These are phyloP conservation scores for Eudemis profundana DNA, from an alignment of 2,888 invertebrate species.

Conservation along the genomic window DNA sequence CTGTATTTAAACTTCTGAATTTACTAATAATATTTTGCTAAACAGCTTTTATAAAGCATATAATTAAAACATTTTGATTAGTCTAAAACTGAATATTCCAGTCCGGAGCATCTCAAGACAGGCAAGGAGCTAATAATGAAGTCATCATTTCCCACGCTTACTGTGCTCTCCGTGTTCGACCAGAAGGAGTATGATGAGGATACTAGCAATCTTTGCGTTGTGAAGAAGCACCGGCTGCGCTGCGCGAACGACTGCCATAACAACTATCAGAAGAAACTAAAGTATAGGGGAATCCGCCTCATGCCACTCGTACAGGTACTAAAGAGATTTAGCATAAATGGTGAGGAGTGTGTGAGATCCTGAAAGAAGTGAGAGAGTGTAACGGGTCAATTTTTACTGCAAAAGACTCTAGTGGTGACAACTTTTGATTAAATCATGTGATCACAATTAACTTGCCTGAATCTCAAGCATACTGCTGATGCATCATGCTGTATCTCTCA, in stretches of 20 bases:
- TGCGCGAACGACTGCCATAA: slow-evolving; percentile 54
- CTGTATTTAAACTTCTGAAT: too few species aligned
- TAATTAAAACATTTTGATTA: too few species aligned
- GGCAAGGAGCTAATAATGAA: slow-evolving; percentile 64
- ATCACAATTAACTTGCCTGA: too few species aligned
- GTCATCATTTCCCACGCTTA: slow-evolving; percentile 53
- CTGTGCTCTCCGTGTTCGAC: slow-evolving; percentile 45
- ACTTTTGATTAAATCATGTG: too few species aligned
- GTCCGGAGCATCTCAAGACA: slow-evolving; percentile 63
- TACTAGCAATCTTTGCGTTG: slow-evolving; percentile 54
- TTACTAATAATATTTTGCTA: too few species aligned
- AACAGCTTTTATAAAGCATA: too few species aligned
- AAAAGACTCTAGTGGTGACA: too few species aligned
- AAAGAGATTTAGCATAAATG: too few species aligned
- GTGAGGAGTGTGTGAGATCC: too few species aligned
- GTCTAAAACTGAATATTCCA: slow-evolving; percentile 49
- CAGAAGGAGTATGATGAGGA: slow-evolving; percentile 43
- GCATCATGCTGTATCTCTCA: too few species aligned
- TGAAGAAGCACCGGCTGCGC: slow-evolving; percentile 60
- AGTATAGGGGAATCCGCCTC: slow-evolving; percentile 66
- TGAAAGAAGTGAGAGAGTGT: neutral
- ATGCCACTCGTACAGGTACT: slow-evolving; percentile 48
- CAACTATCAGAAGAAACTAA: slow-evolving; percentile 59
- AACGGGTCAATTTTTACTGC: too few species aligned
- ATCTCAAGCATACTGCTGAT: too few species aligned